Base-by-base conservation (phyloP, 2,113 vertebrate genomes). In the Carlito syrichta region DNA sequence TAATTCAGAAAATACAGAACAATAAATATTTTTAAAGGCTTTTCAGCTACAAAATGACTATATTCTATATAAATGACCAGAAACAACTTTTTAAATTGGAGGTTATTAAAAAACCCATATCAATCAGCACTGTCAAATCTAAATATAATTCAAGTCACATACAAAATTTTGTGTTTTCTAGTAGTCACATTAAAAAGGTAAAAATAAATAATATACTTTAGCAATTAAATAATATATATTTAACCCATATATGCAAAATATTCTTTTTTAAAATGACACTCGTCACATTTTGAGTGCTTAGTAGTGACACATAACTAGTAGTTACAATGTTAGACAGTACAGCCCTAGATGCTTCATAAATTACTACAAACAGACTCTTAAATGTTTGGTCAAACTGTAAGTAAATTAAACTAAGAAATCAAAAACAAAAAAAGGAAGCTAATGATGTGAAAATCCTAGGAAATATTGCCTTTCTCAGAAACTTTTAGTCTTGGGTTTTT, bases 11-110 rank as follows among this genome's bases (percentile, higher is more conserved):
- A 96, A 93, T 81, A 87, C 0, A 91, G 35, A 40, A 50, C 50
- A 74, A 76, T 91, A 95, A 88, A 89, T 92, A 92, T 89, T 79
- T 94, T 63, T n/a, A 77, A 91, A 90, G 86, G 27, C 19, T 93
- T 54, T 87, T 43, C 9, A 87, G 38, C 20, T 63, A 62, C 3
- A 63, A 69, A 93, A 40, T 35, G 85, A 71, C 23, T 94, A 13
- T 81, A 74, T 74, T 69, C 2, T 68, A 6, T 87, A 56, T 35
- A 91, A 76, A 74, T 87, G 45, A 60, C 16, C 13, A 91, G 32
- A 84, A 83, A 22, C 0, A 66, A 17, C 20, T 60, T 56, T 93
- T 79, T 35, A 60, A 30, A 84, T 79, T 83, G 91, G 12, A 79
- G 10, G 8, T 12, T 74, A 48, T 60, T 84, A 87, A 85, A 73